Percentiles rank a stretch among this genome's conserved stretches.
phyloP scores from a whole-genome alignment of 1,140 invertebrate genomes.

The Cyphomyrmex costatus region DNA sequence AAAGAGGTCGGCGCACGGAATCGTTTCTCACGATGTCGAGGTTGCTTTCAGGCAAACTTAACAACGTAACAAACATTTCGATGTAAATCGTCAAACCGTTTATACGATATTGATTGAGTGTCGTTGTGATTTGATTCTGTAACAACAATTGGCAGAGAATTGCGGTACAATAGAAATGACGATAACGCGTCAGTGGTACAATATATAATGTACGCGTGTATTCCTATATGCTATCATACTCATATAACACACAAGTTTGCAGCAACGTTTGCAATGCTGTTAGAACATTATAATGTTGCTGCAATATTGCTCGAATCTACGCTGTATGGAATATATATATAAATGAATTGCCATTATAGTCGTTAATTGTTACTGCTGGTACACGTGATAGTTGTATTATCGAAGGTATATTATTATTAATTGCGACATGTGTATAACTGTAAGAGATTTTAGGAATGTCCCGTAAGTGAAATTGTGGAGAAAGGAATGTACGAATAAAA shows the following conservation, averaged over 20 bases:
- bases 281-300: too few relatives aligned
- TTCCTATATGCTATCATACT: not conserved
- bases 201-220: not conserved
- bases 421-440: not conserved
- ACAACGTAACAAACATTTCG: slow-evolving; percentile 33
- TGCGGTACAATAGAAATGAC: not conserved
- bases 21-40: slow-evolving; percentile 19
- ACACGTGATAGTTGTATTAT: slow-evolving; percentile 1
- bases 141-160: not conserved
- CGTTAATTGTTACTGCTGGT: slow-evolving; percentile 19
- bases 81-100: slow-evolving; percentile 37
- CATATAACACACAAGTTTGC: too few relatives aligned
- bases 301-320: too few relatives aligned
- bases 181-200: not conserved
- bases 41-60: slow-evolving; percentile 19
- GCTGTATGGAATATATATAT: not conserved
- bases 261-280: too few relatives aligned
- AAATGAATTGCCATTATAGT: slow-evolving; percentile 33
- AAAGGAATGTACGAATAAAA: slow-evolving; percentile 45
- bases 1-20: not conserved
- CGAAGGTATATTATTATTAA: not conserved
- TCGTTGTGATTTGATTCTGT: not conserved
- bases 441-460: slow-evolving; percentile 19
- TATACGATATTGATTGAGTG: slow-evolving; percentile 30
- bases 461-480: not conserved